These are phyloP conservation scores for Stenichneumon culpator DNA, from an alignment of 2,888 invertebrate genomes.

Conservation along the genomic window DNA sequence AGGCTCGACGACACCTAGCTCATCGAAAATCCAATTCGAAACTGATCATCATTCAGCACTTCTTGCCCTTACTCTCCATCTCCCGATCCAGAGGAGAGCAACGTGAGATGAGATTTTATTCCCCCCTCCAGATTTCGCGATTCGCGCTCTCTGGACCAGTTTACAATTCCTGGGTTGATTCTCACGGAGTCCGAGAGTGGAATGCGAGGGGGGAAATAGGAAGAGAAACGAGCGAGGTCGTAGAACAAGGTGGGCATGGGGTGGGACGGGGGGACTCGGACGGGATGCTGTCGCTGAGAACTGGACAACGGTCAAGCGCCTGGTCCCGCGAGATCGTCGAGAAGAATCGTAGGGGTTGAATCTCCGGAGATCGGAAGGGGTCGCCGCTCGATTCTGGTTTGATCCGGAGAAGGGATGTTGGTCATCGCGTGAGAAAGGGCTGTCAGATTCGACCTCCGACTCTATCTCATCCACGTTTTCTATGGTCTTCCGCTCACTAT, in stretches of 20 bases:
- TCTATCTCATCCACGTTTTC: conserved; percentile 55
- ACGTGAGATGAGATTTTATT: conserved; percentile 55
- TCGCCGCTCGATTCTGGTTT: conserved; percentile 84
- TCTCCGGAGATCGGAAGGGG: conserved; percentile 83
- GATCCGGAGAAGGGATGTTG: conserved; percentile 78
- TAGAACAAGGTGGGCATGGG: conserved; percentile 43
- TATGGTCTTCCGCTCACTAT: conserved; percentile 27
- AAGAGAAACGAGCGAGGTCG: conserved; percentile 54
- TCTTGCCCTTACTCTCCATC: background rate
- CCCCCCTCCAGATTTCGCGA: conserved; percentile 61
- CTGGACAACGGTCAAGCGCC: conserved; percentile 84
- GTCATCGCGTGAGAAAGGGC: conserved; percentile 84
- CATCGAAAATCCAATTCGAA: conserved; percentile 57
- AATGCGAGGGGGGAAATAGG: conserved; percentile 56
- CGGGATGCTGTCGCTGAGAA: conserved; percentile 82
- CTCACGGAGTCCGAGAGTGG: conserved; percentile 72
- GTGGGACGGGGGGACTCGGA: conserved; percentile 69
- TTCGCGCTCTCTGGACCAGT: conserved; percentile 83
- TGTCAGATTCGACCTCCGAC: conserved; percentile 81
- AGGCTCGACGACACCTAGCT: conserved; percentile 18
- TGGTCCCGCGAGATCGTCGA: conserved; percentile 73
- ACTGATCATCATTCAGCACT: conserved; percentile 59
- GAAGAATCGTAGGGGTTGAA: conserved; percentile 76
- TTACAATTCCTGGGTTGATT: conserved; percentile 76
- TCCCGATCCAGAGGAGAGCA: conserved; percentile 25